Base-by-base conservation (phyloP, 2,797 vertebrate genomes). In the Gephyroberyx darwinii region DNA sequence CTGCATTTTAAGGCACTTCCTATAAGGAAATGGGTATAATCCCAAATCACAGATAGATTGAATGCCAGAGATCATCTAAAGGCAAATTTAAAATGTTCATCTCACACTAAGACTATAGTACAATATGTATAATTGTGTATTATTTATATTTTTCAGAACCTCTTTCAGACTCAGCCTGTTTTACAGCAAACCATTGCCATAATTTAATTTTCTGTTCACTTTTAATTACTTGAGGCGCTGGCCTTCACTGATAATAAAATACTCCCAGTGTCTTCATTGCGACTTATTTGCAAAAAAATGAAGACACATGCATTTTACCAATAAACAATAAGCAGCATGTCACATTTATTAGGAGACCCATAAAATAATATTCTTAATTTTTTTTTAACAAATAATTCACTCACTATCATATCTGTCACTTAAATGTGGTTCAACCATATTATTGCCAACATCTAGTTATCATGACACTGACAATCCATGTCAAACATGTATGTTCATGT, bases 141-240 rank as follows among this genome's bases (percentile, higher is more conserved):
- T 75, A 74, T 78, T 76, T 19, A 47, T 63, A 35, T 22, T 67
- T 69, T 65, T 74, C 10, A 41, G 19, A 47, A 31, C 50, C 12
- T 4, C 9, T 35, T 35, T 50, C 51, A 79, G 55, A 64, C 48
- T 35, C 3, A 63, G 37, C 1, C 47, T 53, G 8, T 64, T 60
- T 57, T 47, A 65, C 35, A 62, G 47, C 48, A 57, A 71, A 74
- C 74, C 59, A 69, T 63, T 68, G 57, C 4, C 52, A 80, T 52
- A 63, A 39, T 66, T 74, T 37, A 37, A 55, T 62, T 48, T 58
- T 71, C 39, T 69, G 8, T 75, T 71, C 26, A 63, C 62, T 64
- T 75, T 37, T 41, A 73, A 78, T 69, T 57, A 84, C 65, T 77
- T 33, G 20, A 78, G 74, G 26, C 54, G 74, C 20, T 69, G 35